Conservation (phyloP, 2,797 vertebrate species). For the Molossus molossus region DNA sequence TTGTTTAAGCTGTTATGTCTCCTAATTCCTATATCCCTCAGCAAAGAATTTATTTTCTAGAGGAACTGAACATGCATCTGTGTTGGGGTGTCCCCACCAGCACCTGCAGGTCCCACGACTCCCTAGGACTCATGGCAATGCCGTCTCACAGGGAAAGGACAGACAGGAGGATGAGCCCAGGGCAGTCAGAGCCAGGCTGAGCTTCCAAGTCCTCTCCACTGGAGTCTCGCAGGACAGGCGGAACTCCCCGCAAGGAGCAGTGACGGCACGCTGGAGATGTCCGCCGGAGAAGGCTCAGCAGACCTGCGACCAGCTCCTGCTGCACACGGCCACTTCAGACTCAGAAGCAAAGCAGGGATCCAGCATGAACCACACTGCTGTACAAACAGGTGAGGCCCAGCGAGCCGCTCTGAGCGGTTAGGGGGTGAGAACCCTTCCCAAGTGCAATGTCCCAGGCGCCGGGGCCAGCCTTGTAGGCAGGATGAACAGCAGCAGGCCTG, state of each 20-base stretch:
- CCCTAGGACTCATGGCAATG: not conserved
- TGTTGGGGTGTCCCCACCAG: not conserved
- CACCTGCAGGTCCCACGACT: not conserved
- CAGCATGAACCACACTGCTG: not conserved
- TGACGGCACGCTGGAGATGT: constrained; percentile 14
- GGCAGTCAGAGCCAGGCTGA: not conserved
- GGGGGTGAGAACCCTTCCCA: not conserved
- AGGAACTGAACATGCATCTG: not conserved
- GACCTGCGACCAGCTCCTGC: not conserved
- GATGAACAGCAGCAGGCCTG: not conserved
- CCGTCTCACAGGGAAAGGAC: not conserved
- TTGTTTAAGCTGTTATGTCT: constrained; percentile 1
- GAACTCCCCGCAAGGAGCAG: not conserved
- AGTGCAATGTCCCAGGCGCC: constrained; percentile 18
- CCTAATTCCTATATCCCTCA: not conserved
- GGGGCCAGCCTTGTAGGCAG: not conserved
- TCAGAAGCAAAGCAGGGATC: not conserved
- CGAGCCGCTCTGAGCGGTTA: not conserved
- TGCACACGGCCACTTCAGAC: not conserved
- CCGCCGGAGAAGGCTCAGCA: not conserved
- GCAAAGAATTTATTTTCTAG: constrained; percentile 37
- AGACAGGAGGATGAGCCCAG: not conserved
- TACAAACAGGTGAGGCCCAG: not conserved
- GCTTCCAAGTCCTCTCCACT: not conserved
- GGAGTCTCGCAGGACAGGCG: not conserved